Conservation (phyloP, 1,140 invertebrate species). For the Calycopis cecrops region DNA sequence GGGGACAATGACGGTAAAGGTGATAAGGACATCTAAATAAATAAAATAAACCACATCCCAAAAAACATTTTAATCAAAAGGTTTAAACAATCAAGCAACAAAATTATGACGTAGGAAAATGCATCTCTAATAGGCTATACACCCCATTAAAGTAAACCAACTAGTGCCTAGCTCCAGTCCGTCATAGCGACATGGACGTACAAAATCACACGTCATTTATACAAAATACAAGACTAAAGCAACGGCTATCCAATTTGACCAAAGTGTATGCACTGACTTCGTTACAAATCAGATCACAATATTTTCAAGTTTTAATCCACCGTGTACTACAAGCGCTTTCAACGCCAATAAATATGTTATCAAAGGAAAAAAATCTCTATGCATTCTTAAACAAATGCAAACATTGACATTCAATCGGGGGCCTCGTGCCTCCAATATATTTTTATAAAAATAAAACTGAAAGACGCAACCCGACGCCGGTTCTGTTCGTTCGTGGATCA, state of each 20-base stretch:
- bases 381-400: constrained; percentile 70
- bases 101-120: constrained; percentile 42
- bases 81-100: constrained; percentile 51
- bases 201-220: constrained; percentile 32
- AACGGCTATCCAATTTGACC: constrained; percentile 25
- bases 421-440: constrained; percentile 36
- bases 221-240: constrained; percentile 44
- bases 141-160: constrained; percentile 21
- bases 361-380: constrained; percentile 44
- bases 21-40: too few relatives aligned
- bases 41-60: too few relatives aligned
- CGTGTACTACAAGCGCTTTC: constrained; percentile 33
- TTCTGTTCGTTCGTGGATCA: constrained; percentile 11
- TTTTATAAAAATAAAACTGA: constrained; percentile 60
- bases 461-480: constrained; percentile 56
- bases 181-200: constrained; percentile 21
- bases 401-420: constrained; percentile 41
- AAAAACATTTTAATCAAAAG: constrained; percentile 52
- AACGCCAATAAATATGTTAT: constrained; percentile 39
- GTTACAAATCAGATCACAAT: constrained; percentile 48
- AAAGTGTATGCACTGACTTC: constrained; percentile 38
- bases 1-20: too few relatives aligned
- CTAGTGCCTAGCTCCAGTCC: constrained; percentile 22
- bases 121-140: constrained; percentile 31
- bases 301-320: constrained; percentile 25